Conservation (phyloP, 2,797 vertebrate species). For the Cyprinella venusta region DNA sequence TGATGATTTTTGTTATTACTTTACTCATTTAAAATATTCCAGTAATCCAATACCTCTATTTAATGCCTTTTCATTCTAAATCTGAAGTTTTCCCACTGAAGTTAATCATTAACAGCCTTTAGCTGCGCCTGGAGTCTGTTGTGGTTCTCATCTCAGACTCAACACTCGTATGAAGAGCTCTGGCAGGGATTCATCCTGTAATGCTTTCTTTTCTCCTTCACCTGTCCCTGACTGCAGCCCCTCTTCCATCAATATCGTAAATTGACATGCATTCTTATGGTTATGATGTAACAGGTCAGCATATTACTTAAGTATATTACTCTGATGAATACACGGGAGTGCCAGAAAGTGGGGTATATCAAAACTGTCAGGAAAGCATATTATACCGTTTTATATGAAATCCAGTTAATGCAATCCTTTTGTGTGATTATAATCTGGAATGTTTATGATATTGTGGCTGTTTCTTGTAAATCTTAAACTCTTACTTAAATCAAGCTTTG, state of each 20-base stretch:
- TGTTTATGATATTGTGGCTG: neutral
- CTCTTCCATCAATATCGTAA: conserved; percentile 10
- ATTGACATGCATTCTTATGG: neutral
- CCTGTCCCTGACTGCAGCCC: conserved; percentile 9
- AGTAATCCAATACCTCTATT: neutral
- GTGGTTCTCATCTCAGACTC: neutral
- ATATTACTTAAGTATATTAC: neutral
- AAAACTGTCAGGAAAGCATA: neutral
- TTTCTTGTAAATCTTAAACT: neutral
- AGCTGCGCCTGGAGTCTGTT: neutral
- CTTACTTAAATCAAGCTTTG: neutral
- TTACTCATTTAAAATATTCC: neutral
- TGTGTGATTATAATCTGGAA: neutral
- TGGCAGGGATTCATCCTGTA: neutral
- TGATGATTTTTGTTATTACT: neutral
- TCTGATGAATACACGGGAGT: neutral
- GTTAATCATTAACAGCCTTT: neutral
- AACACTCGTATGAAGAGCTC: neutral
- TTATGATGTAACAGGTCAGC: neutral
- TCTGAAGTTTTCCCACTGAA: neutral
- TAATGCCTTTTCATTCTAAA: neutral
- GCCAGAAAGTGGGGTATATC: neutral
- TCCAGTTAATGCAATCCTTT: neutral
- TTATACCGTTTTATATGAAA: neutral
- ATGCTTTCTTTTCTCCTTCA: neutral